Conservation (phyloP, 2,888 invertebrate species). For the Sesamia inferens region DNA sequence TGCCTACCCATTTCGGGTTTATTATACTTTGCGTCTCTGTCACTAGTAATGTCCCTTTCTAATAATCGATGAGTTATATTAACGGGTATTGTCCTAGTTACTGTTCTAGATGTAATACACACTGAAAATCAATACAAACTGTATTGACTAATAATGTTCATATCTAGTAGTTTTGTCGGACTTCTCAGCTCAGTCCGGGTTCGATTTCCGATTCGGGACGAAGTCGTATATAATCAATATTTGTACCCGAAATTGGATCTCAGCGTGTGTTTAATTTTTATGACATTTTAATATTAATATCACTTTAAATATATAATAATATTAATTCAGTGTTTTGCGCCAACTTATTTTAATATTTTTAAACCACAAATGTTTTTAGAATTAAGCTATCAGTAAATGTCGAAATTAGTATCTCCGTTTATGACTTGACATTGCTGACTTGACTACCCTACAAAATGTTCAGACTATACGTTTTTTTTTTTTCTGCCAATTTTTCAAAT, state of each 20-base stretch:
- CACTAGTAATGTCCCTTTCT: not conserved
- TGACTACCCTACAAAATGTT: not conserved
- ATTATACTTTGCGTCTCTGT: not conserved
- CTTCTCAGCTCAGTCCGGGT: not conserved
- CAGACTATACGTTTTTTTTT: not conserved
- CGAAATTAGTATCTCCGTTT: not conserved
- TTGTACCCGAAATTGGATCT: slow-evolving; percentile 18
- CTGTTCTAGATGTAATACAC: slow-evolving; percentile 32
- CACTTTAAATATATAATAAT: not conserved
- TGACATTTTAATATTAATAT: slow-evolving; percentile 8
- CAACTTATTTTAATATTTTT: slow-evolving; percentile 10
- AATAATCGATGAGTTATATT: slow-evolving; percentile 1
- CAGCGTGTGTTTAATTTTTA: slow-evolving; percentile 15
- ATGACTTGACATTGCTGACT: not conserved
- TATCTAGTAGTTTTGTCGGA: slow-evolving; percentile 11
- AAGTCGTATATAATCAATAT: not conserved
- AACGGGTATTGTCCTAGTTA: not conserved
- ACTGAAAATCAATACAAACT: slow-evolving; percentile 14
- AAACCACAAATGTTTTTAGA: slow-evolving; percentile 24
- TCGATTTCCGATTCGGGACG: slow-evolving; percentile 9
- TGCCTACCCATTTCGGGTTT: not conserved
- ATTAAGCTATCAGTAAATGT: slow-evolving; percentile 17
- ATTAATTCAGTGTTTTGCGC: slow-evolving; percentile 37
- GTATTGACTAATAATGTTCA: slow-evolving; percentile 13
- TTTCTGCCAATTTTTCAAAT: too few species aligned